phyloP scores from a whole-genome alignment of 2,888 invertebrate genomes.

The Cheilosia urbana region DNA sequence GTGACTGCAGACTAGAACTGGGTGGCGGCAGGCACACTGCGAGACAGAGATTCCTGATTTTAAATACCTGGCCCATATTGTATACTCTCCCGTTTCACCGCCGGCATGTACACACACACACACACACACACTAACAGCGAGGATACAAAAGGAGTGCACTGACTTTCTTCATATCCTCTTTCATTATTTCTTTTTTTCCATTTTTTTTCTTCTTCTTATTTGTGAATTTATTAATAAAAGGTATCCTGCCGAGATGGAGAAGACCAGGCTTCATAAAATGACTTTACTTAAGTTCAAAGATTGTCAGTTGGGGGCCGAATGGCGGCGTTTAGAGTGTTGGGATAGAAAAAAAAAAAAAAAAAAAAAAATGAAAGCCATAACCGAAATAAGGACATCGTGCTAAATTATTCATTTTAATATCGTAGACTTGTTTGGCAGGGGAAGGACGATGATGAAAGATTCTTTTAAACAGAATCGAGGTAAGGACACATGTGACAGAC shows the following conservation, averaged over 20 bases:
- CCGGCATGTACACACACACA: not conserved
- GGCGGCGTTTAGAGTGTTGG: constrained; percentile 24
- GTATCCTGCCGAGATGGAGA: constrained; percentile 35
- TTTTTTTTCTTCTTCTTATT: constrained; percentile 31
- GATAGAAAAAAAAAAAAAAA: constrained; percentile 7
- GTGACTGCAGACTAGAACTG: not conserved
- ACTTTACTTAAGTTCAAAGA: constrained; percentile 50
- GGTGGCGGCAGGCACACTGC: not conserved
- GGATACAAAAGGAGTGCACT: constrained; percentile 34
- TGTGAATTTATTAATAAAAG: constrained; percentile 66
- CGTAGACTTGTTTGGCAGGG: constrained; percentile 60
- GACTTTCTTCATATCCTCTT: constrained; percentile 18
- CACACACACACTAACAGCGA: constrained; percentile 3
- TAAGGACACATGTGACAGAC: constrained; percentile 36
- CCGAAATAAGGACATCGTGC: constrained; percentile 62
- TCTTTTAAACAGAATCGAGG: constrained; percentile 7
- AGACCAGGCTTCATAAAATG: constrained; percentile 26
- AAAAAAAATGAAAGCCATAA: constrained; percentile 9
- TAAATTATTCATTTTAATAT: constrained; percentile 70
- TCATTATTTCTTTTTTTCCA: not conserved
- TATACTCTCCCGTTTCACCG: not conserved
- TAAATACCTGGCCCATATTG: constrained; percentile 59
- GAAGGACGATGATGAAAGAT: constrained; percentile 42
- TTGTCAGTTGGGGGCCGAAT: constrained; percentile 4
- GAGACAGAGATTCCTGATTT: constrained; percentile 41